These are phyloP conservation scores for Marmota flaviventris DNA, from an alignment of 2,113 vertebrate species.

Conservation along the genomic window DNA sequence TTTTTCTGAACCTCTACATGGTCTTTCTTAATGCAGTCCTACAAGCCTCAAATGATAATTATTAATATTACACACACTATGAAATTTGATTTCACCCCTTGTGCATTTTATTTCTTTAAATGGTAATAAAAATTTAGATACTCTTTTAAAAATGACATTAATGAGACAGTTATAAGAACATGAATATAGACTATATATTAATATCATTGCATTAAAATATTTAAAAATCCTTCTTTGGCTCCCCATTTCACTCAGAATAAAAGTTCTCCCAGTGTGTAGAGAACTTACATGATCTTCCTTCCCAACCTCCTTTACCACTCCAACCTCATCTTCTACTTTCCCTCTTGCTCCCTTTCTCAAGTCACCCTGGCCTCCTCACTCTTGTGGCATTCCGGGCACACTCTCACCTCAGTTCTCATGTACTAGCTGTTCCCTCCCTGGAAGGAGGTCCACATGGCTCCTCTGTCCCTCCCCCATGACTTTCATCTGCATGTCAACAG, in stretches of 20 bases:
- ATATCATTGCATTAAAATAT: not conserved
- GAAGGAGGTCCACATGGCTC: not conserved
- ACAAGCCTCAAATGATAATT: not conserved
- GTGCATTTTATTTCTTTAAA: slow-evolving; percentile 38
- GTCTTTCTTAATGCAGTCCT: not conserved
- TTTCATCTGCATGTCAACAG: not conserved
- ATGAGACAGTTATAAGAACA: slow-evolving; percentile 11
- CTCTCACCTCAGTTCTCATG: not conserved
- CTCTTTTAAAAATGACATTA: not conserved
- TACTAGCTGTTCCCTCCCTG: not conserved
- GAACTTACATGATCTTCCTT: not conserved
- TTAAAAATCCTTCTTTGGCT: not conserved
- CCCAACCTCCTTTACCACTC: not conserved
- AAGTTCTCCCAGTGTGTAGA: not conserved
- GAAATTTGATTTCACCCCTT: slow-evolving; percentile 60
- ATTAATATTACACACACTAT: not conserved
- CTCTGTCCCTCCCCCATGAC: not conserved
- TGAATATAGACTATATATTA: slow-evolving; percentile 3
- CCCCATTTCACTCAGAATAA: not conserved
- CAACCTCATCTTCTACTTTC: not conserved
- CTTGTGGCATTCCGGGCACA: not conserved
- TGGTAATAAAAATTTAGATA: slow-evolving; percentile 34
- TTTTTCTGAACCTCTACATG: not conserved
- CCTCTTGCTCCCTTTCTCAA: not conserved
- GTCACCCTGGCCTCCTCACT: not conserved